A percentile compares a stretch with the other conserved stretches of the same genome.
These are phyloP conservation scores for Phyllotreta cruciferae DNA, from an alignment of 2,888 invertebrate genomes.

Conservation along the genomic window DNA sequence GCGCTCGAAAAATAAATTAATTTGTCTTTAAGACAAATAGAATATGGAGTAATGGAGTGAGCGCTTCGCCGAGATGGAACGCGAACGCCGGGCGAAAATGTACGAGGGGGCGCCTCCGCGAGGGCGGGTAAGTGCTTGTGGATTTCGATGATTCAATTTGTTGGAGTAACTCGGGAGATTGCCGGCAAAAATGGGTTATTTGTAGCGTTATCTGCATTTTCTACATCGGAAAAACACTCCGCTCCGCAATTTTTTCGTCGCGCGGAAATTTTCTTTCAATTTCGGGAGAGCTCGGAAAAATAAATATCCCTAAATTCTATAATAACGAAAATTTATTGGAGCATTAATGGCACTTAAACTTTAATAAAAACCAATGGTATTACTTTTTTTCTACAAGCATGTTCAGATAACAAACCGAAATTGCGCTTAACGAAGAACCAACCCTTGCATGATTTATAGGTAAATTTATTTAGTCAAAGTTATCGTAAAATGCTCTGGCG, in stretches of 20 bases:
- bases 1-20: slow-evolving; percentile 34
- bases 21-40: slow-evolving; percentile 37
- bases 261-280: too few relatives aligned
- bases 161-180: slow-evolving; percentile 10
- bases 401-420: too few relatives aligned
- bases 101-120: slow-evolving; percentile 7
- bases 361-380: too few relatives aligned
- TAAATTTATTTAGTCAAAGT: too few relatives aligned
- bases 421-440: too few relatives aligned
- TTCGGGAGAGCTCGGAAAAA: too few relatives aligned
- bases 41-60: slow-evolving; percentile 21
- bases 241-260: not conserved
- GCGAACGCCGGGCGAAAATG: slow-evolving; percentile 7
- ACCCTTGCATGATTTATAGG: too few relatives aligned
- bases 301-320: too few relatives aligned
- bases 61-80: slow-evolving; percentile 8
- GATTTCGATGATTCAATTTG: slow-evolving; percentile 35
- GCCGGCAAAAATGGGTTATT: slow-evolving; percentile 12
- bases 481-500: too few relatives aligned
- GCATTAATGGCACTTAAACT: too few relatives aligned
- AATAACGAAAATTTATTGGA: too few relatives aligned
- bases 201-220: not conserved
- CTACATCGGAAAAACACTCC: not conserved
- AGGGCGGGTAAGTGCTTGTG: slow-evolving; percentile 8
- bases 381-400: too few relatives aligned